Base-by-base conservation (phyloP, 2,113 vertebrate genomes). In the Himantopus leucocephalus region DNA sequence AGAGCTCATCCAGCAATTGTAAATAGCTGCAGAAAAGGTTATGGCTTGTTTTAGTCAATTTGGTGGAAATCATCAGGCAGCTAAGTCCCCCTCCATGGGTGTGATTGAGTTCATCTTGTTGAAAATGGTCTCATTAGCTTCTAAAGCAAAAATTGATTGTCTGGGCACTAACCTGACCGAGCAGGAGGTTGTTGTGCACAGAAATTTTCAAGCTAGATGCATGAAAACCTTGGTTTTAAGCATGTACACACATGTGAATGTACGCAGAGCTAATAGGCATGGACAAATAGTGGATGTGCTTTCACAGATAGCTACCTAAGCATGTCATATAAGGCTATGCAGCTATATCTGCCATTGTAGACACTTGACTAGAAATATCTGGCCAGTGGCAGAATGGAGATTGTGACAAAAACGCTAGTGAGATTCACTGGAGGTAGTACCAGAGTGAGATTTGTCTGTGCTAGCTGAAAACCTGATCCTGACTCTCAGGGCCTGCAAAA, bases 161-260 rank as follows among this genome's bases (percentile, higher is more conserved):
- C 12, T 70, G 4, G 68, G 23, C 43, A 2, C 22, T 35, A 52
- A 37, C 6, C 29, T 34, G 17, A 43, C 32, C 1, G 55, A 67
- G 70, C 70, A 63, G 68, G 24, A 34, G 17, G 10, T 8, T 1
- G 8, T 3, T 15, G 32, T 3, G 22, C 3, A 8, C n/a, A 19
- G 50, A 29, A 9, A 8, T 32, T 29, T 30, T 26, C 43, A 24
- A 50, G 10, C 6, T 18, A 45, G 29, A 3, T 14, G 2, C 7
- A 0, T 0, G 1, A 45, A 80, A 71, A 2, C 1, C 26, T 6
- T 24, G 23, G 10, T 34, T 76, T 37, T 13, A 15, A 23, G 52
- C 0, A 4, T 1, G 34, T 37, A n/a, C 1, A 2, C 39, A 45
- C 48, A 1, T 0, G 1, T 15, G 71, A 12, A 7, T 0, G 3